phyloP scores from a whole-genome alignment of 2,888 invertebrate genomes.

The Cremastinae sp. region DNA sequence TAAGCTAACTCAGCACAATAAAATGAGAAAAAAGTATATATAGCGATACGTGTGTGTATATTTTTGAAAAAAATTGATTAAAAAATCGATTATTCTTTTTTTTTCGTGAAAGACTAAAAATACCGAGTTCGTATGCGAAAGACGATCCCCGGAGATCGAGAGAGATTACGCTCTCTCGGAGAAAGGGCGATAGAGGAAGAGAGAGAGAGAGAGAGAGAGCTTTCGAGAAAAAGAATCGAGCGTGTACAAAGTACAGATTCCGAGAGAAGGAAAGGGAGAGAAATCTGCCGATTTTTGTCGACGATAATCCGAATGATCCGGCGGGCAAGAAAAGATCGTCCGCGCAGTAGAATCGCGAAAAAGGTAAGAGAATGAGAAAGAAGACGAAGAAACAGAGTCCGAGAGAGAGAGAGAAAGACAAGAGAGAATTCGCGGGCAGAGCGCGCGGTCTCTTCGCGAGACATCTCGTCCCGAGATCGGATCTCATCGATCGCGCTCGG shows the following conservation, averaged over 20 bases:
- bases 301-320: constrained; percentile 65
- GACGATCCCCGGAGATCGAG: constrained; percentile 67
- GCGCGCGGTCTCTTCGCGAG: constrained; percentile 52
- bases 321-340: constrained; percentile 56
- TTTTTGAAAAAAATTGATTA: constrained; percentile 21
- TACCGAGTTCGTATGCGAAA: constrained; percentile 55
- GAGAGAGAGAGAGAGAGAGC: constrained; percentile 62
- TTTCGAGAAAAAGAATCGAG: constrained; percentile 49
- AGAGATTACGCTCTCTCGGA: constrained; percentile 59
- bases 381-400: too few species aligned
- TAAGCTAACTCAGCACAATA: too few species aligned
- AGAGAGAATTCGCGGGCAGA: constrained; percentile 27
- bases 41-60: neutral
- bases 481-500: constrained; percentile 59
- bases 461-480: constrained; percentile 61
- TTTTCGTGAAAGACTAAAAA: constrained; percentile 16
- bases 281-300: constrained; percentile 57
- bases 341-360: constrained; percentile 31
- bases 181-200: too few species aligned
- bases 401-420: constrained; percentile 26
- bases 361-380: constrained; percentile 23
- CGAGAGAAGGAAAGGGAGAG: constrained; percentile 12
- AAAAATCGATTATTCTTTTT: constrained; percentile 41
- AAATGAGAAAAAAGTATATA: constrained; percentile 1
- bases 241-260: constrained; percentile 30